Evolutionary conservation across 2,888 invertebrate species (phyloP).

Genomic region (Oconnorella tubifera): DNA sequence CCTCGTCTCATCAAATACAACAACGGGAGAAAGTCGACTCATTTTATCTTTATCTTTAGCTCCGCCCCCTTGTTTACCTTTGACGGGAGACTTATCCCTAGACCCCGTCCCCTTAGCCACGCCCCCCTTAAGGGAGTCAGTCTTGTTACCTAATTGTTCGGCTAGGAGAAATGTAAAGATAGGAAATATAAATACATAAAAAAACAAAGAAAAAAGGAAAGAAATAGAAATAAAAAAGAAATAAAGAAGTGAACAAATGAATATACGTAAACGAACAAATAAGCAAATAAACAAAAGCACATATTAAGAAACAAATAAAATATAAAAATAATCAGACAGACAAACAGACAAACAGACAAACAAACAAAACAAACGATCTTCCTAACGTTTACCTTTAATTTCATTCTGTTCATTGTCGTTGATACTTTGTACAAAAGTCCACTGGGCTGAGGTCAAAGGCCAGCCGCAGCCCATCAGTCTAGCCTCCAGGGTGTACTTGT

Average conservation of each 20-base stretch:
- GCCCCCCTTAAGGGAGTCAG: too few relatives aligned
- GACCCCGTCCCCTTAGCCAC: background rate
- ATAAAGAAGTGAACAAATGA: too few relatives aligned
- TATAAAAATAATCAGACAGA: too few relatives aligned
- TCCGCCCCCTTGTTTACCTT: conserved; percentile 1
- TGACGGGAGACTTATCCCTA: background rate
- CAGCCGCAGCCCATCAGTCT: conserved; percentile 51
- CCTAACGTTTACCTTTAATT: conserved; percentile 46
- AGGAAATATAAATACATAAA: too few relatives aligned
- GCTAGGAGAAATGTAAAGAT: too few relatives aligned
- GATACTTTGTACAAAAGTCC: conserved; percentile 53
- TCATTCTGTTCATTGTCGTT: conserved; percentile 55
- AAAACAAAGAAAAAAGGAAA: too few relatives aligned
- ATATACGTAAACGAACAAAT: too few relatives aligned
- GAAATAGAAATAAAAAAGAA: too few relatives aligned
- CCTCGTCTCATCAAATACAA: conserved; percentile 50
- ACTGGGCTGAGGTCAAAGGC: conserved; percentile 52
- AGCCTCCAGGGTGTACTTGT: conserved; percentile 56
- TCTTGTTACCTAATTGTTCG: too few relatives aligned
- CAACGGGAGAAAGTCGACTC: conserved; percentile 44
- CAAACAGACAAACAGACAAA: background rate
- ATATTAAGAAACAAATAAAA: too few relatives aligned
- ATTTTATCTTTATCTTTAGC: conserved; percentile 41
- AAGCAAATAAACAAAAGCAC: too few relatives aligned
- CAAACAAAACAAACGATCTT: background rate